Evolutionary conservation across 2,888 invertebrate genomes (phyloP), one percentile per base, ranked within the genome.

Genomic region (Drosophila differens): DNA sequence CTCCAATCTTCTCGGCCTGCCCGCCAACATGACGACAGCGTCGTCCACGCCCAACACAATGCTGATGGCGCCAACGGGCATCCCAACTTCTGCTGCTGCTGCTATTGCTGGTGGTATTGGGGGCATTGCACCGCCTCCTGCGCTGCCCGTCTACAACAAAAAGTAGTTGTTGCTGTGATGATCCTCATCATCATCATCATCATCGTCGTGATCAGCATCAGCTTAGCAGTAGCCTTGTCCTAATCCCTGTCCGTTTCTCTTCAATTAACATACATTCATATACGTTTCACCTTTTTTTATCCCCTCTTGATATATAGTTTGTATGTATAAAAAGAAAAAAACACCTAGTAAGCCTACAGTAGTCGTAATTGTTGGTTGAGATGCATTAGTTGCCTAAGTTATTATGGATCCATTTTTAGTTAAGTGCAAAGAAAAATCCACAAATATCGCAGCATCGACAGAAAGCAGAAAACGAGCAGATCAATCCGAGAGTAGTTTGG

Each of bases 321-420:
- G 60, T 74, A 70, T 81, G 79, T 72, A 58, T 58, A 58, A 47
- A 47, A 14, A 14, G 22, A n/a, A 41, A 64, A 64, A 69, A 10
- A 54, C 54, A 70, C 52, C n/a, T 55, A 70, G 37, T 28, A 51
- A 55, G 44, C 54, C 57, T 66, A 70, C 64, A 63, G 44, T 85
- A 77, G 82, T 77, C 74, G 70, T 87, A 72, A 85, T 82, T 85
- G 90, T 88, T 83, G 78, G 71, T 47, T 81, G 74, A 85, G 75
- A 77, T 70, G 79, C 78, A 74, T 88, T 85, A 81, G 76, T 76
- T 69, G 66, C 47, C 58, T 83, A 83, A 83, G 83, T 78, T 81
- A 78, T 85, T 84, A 76, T 75, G 67, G 80, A 84, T 82, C 79
- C 61, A 75, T 62, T 70, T 47, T 83, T 66, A 74, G 63, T 85